Base-by-base conservation (phyloP, 2,888 invertebrate species). In the Argyresthia albistria region DNA sequence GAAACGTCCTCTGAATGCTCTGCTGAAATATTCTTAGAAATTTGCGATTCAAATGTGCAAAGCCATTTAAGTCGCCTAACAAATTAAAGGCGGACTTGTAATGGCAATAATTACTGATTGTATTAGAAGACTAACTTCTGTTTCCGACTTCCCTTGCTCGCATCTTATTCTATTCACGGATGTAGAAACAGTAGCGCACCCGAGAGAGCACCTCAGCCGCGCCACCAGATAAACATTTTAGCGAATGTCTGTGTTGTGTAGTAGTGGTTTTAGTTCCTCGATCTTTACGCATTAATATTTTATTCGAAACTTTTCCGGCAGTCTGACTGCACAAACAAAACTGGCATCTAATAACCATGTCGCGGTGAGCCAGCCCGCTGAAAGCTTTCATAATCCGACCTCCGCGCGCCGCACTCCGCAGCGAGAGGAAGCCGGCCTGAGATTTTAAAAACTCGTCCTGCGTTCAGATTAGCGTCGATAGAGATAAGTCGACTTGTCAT, bases 61-160 rank as follows among this genome's bases (percentile, higher is more conserved):
- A 86, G 86, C 84, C 86, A 84, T 86, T 84, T 86, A 80, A 82
- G 83, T 86, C 83, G 84, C 82, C 86, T 86, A 81, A 86, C 86
- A 86, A 87, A 87, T 87, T 86, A 84, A 82, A 83, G 80, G 77
- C 81, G 73, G 80, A 77, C 83, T 84, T 82, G 86, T 82, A 83
- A 81, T 78, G 77, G 80, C 76, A 75, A 80, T 80, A 83, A 86
- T 87, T 84, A 81, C 86, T 84, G 84, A 84, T 82, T 83, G 80
- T 73, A 79, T 81, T 80, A 83, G 79, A 70, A 43, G 8, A 7
- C 42, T 35, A 50, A 9, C 15, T 51, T 51, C 25, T 43, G 14
- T 45, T 45, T 16, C 10, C 14, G 3, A 35, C 7, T 51, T 14
- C 9, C 35, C 8, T 14, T 3, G 48, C 15, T 15, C 37, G 14